Evolutionary conservation across 2,888 invertebrate species (phyloP), one percentile per base, ranked within the genome.

Genomic region (Stegophylla sp.): DNA sequence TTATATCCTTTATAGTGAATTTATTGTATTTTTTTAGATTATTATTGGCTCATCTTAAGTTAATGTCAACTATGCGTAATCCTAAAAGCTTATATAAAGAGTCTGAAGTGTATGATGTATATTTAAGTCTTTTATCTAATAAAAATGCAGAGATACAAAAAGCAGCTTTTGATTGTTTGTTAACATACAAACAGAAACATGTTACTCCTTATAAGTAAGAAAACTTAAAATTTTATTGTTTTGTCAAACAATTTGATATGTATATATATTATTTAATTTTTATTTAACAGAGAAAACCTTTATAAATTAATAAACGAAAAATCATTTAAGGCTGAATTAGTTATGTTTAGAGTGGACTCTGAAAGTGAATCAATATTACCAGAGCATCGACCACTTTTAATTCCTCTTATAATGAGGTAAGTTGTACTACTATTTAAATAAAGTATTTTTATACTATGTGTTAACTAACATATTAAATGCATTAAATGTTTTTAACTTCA

Each of bases 301-400:
- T 90, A 92, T 84, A 91, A 91, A 83, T 88, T 98, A 74, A 89
- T 97, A 5, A 93, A 96, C 85, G 95, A 97, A 83, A 93, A 93
- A 84, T 93, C 93, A 83, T 93, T 98, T 84, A 94, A 94, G 88
- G 92, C 92, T 85, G 95, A 96, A 87, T 86, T 98, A 3, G 90
- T 92, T 0, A 88, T 90, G 66, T 96, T 98, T 86, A 92, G 92
- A 86, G 89, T 97, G 23, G 92, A 93, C 84, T 89, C 90, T 84
- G 92, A 93, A 81, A 90, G 90, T 81, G 89, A 90, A 76, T 88
- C 89, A 59, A 89, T 97, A 45, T 89, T 90, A 56, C 86, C 88
- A 0, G 93, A 94, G 73, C 94, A 98, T 86, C 90, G 98, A 74
- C 88, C 90, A 45, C 90, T 92, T 81, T 88, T 95, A 2, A 90